phyloP scores from a whole-genome alignment of 1,140 invertebrate species.

The Leptonema lineaticorne region DNA sequence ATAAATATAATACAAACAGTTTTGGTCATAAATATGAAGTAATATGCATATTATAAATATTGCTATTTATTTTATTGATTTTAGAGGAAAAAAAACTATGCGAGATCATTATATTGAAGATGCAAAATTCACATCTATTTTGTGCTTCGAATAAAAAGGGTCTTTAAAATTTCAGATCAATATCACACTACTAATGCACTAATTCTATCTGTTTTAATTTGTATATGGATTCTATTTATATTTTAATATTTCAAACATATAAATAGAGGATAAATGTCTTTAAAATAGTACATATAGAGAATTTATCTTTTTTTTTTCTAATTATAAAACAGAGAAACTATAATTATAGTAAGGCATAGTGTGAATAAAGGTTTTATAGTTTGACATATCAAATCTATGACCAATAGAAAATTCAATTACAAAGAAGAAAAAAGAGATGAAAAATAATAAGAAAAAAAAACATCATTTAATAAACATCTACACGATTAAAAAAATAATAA shows the following conservation, averaged over 20 bases:
- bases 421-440: background rate
- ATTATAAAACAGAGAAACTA: no score
- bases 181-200: no score
- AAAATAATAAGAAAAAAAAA: background rate
- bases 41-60: background rate
- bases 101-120: background rate
- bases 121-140: background rate
- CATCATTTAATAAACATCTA: background rate
- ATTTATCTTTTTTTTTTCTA: no score
- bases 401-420: background rate
- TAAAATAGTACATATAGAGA: no score
- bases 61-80: background rate
- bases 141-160: background rate
- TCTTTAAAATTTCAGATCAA: background rate
- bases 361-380: no score
- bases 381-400: no score
- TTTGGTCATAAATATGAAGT: background rate
- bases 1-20: background rate
- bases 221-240: no score
- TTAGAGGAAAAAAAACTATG: background rate
- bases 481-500: no score
- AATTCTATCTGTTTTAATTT: no score
- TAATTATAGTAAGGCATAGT: no score
- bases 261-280: no score
- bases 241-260: no score